These are phyloP conservation scores for Nixonia krombeini DNA, from an alignment of 1,140 invertebrate genomes.

Conservation along the genomic window DNA sequence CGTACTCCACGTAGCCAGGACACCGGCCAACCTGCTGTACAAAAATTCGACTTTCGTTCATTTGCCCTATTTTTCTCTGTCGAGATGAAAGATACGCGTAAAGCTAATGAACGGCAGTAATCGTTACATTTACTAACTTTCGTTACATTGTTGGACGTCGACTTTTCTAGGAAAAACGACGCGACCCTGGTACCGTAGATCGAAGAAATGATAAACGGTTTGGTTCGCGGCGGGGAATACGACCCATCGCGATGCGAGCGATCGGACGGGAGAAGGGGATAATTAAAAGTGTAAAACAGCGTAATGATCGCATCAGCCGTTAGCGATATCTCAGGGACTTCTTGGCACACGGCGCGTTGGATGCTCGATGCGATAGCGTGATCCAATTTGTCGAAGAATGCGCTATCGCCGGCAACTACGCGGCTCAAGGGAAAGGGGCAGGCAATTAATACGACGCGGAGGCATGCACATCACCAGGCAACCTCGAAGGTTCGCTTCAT, in stretches of 20 bases:
- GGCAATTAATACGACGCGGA: constrained; percentile 68
- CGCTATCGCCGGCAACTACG: constrained; percentile 53
- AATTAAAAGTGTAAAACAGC: constrained; percentile 32
- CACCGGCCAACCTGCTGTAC: constrained; percentile 7
- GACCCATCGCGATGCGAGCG: no score
- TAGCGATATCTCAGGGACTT: constrained; percentile 42
- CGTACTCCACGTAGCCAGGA: constrained; percentile 30
- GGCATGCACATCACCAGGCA: constrained; percentile 61
- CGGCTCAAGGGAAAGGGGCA: constrained; percentile 36
- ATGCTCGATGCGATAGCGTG: constrained; percentile 60
- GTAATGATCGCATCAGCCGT: constrained; percentile 36
- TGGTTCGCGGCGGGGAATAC: no score
- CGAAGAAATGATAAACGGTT: no score
- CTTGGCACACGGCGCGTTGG: constrained; percentile 41
- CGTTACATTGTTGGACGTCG: no score
- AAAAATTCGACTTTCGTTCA: constrained; percentile 13
- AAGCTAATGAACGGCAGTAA: no score
- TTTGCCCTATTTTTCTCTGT: constrained; percentile 29
- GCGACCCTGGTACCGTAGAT: no score
- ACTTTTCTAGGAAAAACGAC: not conserved
- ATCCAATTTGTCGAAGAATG: constrained; percentile 71
- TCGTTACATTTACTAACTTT: no score
- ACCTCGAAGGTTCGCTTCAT: constrained; percentile 63
- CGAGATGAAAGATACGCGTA: no score
- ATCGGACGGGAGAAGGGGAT: constrained; percentile 4